Base-by-base conservation (phyloP, 1,140 invertebrate species). In the Sesamia nonagrioides region DNA sequence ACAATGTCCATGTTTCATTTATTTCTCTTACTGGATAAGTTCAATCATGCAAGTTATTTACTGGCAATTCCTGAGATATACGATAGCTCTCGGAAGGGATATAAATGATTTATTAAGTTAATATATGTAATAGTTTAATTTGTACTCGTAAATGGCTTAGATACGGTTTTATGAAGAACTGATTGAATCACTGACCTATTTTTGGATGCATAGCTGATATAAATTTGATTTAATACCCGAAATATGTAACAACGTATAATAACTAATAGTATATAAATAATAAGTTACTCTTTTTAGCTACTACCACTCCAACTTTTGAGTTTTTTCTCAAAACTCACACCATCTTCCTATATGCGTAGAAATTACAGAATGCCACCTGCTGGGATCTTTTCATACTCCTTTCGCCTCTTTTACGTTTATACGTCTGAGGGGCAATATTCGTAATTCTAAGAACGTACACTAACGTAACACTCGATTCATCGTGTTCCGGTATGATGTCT, bases 41-140 rank as follows among this genome's bases (percentile, higher is more conserved):
- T 11, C 7, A 33, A 58, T 37, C 27, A 4, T 33, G 21, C 7
- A 33, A 58, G 54, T 7, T 21, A 21, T n/a, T 37, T n/a, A 60
- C 15, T 6, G 27, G 15, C 27, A 17, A 27, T 56, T 8, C 8
- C 35, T 17, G 8, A 9, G n/a, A 63, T 40, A 42, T 40, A 61
- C 8, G 56, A 33, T 58, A 48, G 45, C 11, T 48, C 45, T 48
- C 17, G 52, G 18, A 56, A 56, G 18, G 2, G 52, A 27, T 56
- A 27, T 56, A 56, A 56, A 56, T 56, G 21, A 56, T 56, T 21
- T 56, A 56, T 56, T 2, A 21, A 11, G 18, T 21, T 27, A 56
- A 56, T 56, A 56, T 56, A n/a, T n/a, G 52, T 56, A 56, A 56
- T 56, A 18, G 27, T 0, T 56, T 27, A 18, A 56, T 56, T 56